Base-by-base conservation (phyloP, 2,888 invertebrate genomes). In the Scaptomyza polygonia region DNA sequence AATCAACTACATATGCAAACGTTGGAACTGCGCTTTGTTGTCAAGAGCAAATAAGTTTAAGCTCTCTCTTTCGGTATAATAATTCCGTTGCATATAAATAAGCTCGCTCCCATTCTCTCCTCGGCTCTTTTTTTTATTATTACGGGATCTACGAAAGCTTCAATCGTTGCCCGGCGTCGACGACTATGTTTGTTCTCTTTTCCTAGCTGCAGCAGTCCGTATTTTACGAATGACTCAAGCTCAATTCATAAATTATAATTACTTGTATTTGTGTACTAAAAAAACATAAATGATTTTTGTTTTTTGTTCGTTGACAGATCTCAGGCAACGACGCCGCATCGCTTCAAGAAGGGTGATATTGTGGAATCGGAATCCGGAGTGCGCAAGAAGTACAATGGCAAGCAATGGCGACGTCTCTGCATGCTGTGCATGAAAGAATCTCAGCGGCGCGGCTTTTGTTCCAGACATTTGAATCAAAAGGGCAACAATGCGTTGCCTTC, bases 371-470 rank as follows among this genome's bases (percentile, higher is more conserved):
- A 92, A 79, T 91, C 92, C 67, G 99, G 99, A 75, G 98, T 99
- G 86, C 94, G 99, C 12, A 99, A 99, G 93, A 99, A 99, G 93
- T 99, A 98, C 92, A 99, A 99, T 93, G 99, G 99, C 36, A 99
- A 99, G 93, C 99, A 99, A 92, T 99, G 99, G 99, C 94, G 99
- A 70, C 94, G 99, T 86, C 94, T 99, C 72, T 99, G 99, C 93
- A 98, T 98, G 65, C 97, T 97, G 58, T 99, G 99, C 92, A 96
- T 96, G 36, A 97, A 97, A 93, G 99, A 99, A 94, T 99, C 99
- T 89, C 99, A 99, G 92, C 93, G 99, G 39, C 94, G 98, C 79
- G 99, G 99, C 39, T 99, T 94, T 93, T 99, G 99, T 92, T 99
- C 99, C 21, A 93, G 99, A 53, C 99, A 99, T 93, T 94, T 99